Evolutionary conservation across 2,888 invertebrate genomes (phyloP).

Genomic region (Tipula lateralis): DNA sequence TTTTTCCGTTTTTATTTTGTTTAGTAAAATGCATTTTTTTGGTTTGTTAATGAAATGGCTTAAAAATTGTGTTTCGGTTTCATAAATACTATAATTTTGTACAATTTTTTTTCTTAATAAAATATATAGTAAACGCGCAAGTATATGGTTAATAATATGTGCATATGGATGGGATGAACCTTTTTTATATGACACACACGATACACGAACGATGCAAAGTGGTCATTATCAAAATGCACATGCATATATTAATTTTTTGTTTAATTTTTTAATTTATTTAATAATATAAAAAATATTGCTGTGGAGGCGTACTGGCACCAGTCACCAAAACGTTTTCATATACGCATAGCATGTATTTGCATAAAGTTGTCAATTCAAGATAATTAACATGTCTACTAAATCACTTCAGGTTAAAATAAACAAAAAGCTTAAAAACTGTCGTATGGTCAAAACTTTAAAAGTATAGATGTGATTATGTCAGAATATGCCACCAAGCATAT

Average conservation of each 20-base stretch:
- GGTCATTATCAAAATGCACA: background rate
- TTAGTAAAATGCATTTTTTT: conserved; percentile 2
- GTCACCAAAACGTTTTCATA: too few relatives aligned
- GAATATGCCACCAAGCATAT: too few relatives aligned
- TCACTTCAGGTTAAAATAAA: too few relatives aligned
- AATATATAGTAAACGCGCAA: background rate
- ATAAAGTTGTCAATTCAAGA: too few relatives aligned
- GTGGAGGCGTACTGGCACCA: background rate
- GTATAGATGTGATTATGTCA: too few relatives aligned
- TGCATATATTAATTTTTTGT: background rate
- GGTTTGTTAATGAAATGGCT: background rate
- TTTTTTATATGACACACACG: background rate
- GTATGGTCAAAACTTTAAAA: too few relatives aligned
- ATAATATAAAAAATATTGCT: too few relatives aligned
- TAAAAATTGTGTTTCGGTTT: background rate
- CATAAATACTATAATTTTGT: background rate
- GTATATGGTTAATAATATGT: background rate
- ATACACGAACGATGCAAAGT: background rate
- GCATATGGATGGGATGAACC: background rate
- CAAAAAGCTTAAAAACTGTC: too few relatives aligned
- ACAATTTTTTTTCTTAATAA: background rate
- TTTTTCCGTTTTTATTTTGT: background rate
- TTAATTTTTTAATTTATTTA: background rate
- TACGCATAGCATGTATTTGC: too few relatives aligned
- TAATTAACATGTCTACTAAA: too few relatives aligned